Evolutionary conservation across 2,888 invertebrate genomes (phyloP).

Genomic region (Drosophila pseudotalamancana): DNA sequence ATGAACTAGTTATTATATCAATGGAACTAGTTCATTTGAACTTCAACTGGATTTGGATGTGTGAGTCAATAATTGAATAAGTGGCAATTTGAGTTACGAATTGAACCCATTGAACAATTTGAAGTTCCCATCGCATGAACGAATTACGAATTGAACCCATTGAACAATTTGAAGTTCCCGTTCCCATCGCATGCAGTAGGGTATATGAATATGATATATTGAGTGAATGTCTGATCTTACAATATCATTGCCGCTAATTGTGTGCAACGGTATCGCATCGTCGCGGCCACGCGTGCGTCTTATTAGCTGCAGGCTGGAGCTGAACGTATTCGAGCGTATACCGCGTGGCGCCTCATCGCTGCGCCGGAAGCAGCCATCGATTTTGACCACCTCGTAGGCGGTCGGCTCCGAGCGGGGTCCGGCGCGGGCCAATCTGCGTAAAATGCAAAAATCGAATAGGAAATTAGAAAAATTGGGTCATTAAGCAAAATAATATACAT

Average conservation of each 20-base stretch:
- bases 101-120: no score
- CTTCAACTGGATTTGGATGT: no score
- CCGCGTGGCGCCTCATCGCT: constrained; percentile 86
- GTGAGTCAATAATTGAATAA: no score
- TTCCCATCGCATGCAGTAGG: no score
- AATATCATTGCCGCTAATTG: constrained; percentile 87
- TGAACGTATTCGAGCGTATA: constrained; percentile 84
- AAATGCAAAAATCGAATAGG: background rate
- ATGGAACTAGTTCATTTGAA: no score
- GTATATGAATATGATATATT: no score
- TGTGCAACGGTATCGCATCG: constrained; percentile 85
- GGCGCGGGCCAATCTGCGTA: constrained; percentile 86
- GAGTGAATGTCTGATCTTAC: constrained; percentile 75
- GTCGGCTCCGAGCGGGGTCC: constrained; percentile 90
- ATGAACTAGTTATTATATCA: no score
- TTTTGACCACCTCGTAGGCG: constrained; percentile 89
- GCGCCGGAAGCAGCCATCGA: constrained; percentile 88
- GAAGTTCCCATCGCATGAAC: no score
- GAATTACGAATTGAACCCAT: no score
- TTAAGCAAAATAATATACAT: background rate
- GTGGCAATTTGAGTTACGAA: no score
- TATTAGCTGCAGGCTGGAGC: constrained; percentile 83
- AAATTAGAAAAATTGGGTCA: background rate
- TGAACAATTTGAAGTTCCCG: no score
- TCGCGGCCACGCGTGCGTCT: constrained; percentile 86